phyloP scores from a whole-genome alignment of 2,797 vertebrate species.

The Parauchenoglanis ngamensis region DNA sequence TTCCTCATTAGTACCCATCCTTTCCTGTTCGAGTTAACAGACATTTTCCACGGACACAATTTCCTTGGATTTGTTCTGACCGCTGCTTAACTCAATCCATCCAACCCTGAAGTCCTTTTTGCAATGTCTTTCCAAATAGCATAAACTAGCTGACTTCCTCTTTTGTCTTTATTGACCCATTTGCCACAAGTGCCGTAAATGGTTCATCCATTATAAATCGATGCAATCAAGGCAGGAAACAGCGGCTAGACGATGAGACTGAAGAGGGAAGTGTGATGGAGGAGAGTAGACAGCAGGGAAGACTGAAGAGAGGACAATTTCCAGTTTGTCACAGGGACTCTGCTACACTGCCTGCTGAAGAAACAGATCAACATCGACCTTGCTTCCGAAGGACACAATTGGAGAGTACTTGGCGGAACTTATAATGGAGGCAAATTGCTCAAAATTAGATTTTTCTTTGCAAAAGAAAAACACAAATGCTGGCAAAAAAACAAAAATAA shows the following conservation, averaged over 20 bases:
- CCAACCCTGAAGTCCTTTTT: neutral
- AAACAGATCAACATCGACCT: constrained; percentile 23
- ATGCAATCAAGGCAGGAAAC: neutral
- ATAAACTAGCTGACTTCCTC: constrained; percentile 1
- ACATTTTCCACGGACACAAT: neutral
- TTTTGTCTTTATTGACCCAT: constrained; percentile 22
- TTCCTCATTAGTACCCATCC: neutral
- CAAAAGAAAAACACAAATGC: neutral
- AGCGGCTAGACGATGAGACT: neutral
- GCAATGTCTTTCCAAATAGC: neutral
- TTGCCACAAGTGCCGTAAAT: neutral
- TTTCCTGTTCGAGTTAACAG: neutral
- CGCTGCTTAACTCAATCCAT: neutral
- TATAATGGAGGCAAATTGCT: constrained; percentile 10
- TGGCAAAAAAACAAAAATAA: neutral
- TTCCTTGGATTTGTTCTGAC: neutral
- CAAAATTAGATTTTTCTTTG: neutral
- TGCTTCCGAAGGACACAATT: constrained; percentile 24
- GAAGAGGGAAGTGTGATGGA: constrained; percentile 5
- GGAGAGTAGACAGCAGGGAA: constrained; percentile 15
- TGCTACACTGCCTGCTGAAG: constrained; percentile 20
- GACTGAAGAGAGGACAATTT: constrained; percentile 33
- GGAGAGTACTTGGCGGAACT: neutral
- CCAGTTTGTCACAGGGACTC: constrained; percentile 26
- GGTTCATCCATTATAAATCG: constrained; percentile 26